A percentile compares a stretch with the other conserved stretches of the same genome.
phyloP scores from a whole-genome alignment of 1,140 invertebrate species.

The Colletes gigas region DNA sequence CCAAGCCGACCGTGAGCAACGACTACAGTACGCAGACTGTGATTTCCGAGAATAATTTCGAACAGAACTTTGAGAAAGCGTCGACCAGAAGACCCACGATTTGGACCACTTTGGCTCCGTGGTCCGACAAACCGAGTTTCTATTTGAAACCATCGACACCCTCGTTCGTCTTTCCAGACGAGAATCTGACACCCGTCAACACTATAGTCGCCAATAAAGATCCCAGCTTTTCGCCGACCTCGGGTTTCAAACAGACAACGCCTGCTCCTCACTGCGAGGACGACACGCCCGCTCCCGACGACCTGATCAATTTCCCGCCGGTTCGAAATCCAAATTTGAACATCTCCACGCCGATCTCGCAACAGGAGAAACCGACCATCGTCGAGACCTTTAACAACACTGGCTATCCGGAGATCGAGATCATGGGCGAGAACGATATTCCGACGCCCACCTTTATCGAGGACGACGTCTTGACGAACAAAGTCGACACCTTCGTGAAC shows the following conservation, averaged over 20 bases:
- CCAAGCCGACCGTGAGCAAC: conserved; percentile 53
- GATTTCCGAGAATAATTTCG: neutral
- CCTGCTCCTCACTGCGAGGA: conserved; percentile 67
- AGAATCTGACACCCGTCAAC: conserved; percentile 51
- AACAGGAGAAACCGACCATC: conserved; percentile 78
- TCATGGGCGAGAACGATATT: conserved; percentile 83
- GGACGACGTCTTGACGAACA: conserved; percentile 88
- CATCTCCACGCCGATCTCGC: conserved; percentile 81
- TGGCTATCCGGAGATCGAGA: conserved; percentile 79
- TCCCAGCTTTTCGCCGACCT: conserved; percentile 1
- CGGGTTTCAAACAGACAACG: conserved; percentile 51
- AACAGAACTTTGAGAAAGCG: conserved; percentile 13
- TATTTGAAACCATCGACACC: conserved; percentile 68
- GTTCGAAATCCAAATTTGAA: conserved; percentile 91
- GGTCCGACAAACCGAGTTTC: conserved; percentile 74
- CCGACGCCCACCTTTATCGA: conserved; percentile 88
- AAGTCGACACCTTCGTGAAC: conserved; percentile 90
- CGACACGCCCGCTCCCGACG: conserved; percentile 84
- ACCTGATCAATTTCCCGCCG: conserved; percentile 90
- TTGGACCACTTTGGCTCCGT: conserved; percentile 74
- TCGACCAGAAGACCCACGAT: conserved; percentile 61
- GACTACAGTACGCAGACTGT: conserved; percentile 40
- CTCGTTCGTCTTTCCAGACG: conserved; percentile 42
- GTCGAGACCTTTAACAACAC: conserved; percentile 82
- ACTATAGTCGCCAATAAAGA: conserved; percentile 63